These are phyloP conservation scores for Microplitis deprimator DNA, from an alignment of 2,888 invertebrate genomes.

Conservation along the genomic window DNA sequence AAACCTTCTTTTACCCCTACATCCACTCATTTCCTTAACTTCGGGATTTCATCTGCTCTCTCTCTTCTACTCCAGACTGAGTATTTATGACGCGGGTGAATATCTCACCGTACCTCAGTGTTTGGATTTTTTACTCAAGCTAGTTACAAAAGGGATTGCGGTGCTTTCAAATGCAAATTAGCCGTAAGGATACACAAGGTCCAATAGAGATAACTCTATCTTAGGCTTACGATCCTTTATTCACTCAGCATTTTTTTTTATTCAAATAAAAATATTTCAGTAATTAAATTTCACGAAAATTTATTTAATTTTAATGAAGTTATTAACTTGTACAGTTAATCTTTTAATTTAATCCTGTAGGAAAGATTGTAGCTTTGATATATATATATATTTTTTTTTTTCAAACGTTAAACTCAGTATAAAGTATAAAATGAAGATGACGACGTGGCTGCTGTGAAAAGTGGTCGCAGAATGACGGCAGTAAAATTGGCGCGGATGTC, in stretches of 20 bases:
- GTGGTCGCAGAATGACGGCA: constrained; percentile 22
- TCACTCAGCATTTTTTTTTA: not conserved
- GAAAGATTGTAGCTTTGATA: not conserved
- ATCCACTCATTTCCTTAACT: constrained; percentile 11
- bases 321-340: not conserved
- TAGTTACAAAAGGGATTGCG: constrained; percentile 27
- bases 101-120: constrained; percentile 43
- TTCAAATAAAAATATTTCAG: not conserved
- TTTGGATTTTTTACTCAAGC: constrained; percentile 18
- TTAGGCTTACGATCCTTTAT: not conserved
- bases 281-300: not conserved
- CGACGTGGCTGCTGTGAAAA: not conserved
- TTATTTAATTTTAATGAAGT: not conserved
- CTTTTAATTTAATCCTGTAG: not conserved
- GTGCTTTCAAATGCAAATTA: constrained; percentile 66
- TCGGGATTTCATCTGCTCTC: not conserved
- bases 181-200: constrained; percentile 21
- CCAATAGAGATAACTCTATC: not conserved
- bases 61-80: constrained; percentile 50
- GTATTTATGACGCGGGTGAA: constrained; percentile 62
- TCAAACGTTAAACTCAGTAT: not conserved
- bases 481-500: constrained; percentile 39
- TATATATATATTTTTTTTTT: not conserved
- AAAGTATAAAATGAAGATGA: constrained; percentile 11
- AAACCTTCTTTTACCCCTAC: constrained; percentile 47